A percentile compares a stretch with the other conserved stretches of the same genome.
Conservation (phyloP, 2,113 vertebrate species). For the Tetraodon nigroviridis region DNA sequence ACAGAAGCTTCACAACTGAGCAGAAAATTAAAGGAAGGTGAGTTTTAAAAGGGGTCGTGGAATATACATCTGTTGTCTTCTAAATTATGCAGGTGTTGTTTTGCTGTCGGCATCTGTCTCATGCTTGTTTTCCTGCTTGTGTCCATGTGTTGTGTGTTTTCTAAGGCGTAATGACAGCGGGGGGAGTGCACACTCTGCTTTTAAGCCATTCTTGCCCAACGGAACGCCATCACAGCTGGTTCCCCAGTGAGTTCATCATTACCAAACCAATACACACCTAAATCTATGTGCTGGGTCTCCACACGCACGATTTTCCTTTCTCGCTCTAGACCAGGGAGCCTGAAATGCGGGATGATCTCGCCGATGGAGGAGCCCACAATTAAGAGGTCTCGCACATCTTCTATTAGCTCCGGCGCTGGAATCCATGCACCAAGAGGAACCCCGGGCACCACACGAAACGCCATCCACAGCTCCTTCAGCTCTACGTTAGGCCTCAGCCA, state of each 20-base stretch:
- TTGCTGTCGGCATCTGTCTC: not conserved
- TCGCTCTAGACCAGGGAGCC: conserved; percentile 77
- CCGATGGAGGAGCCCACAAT: conserved; percentile 75
- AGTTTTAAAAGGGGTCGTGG: not conserved
- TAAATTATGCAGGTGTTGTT: too few species aligned
- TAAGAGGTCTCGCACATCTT: conserved; percentile 88
- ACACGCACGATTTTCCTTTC: not conserved
- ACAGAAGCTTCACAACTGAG: conserved; percentile 52
- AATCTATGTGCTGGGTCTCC: too few species aligned
- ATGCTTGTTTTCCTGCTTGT: not conserved
- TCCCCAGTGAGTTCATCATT: conserved; percentile 84
- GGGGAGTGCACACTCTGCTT: conserved; percentile 83
- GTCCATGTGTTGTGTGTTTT: conserved; percentile 1
- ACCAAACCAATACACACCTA: not conserved
- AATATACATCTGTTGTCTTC: too few species aligned
- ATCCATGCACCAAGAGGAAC: conserved; percentile 70
- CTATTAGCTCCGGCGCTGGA: conserved; percentile 79
- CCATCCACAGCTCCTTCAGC: conserved; percentile 93
- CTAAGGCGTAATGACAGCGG: conserved; percentile 85
- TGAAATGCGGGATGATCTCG: conserved; percentile 80
- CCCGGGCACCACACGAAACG: conserved; percentile 80
- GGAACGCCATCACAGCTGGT: conserved; percentile 81
- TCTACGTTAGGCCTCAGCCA: conserved; percentile 79
- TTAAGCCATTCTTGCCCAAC: conserved; percentile 84
- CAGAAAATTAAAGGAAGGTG: conserved; percentile 90